A percentile compares a stretch with the other conserved stretches of the same genome.
Evolutionary conservation across 2,888 invertebrate species (phyloP).

Genomic region (Petrophora chlorosata): DNA sequence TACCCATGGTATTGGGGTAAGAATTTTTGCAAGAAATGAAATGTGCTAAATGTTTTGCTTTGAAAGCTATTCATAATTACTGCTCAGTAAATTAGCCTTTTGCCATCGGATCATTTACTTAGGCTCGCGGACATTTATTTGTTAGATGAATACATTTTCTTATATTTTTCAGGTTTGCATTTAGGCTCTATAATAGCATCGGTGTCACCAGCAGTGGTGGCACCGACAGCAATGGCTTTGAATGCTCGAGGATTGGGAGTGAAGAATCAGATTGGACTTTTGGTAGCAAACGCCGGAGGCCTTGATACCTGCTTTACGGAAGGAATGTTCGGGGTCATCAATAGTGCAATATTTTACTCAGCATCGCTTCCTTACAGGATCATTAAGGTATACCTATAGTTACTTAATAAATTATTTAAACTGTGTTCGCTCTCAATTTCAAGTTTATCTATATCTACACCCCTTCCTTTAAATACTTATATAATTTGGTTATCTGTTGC

Average conservation of each 20-base stretch:
- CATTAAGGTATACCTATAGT: constrained; percentile 76
- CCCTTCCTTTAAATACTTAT: too few species aligned
- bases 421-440: too few species aligned
- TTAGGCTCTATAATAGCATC: constrained; percentile 94
- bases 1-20: constrained; percentile 81
- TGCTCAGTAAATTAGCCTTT: constrained; percentile 15
- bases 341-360: constrained; percentile 93
- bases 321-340: constrained; percentile 94
- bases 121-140: too few species aligned
- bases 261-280: constrained; percentile 95
- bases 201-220: constrained; percentile 97
- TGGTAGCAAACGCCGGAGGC: constrained; percentile 96
- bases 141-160: too few species aligned
- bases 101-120: constrained; percentile 7
- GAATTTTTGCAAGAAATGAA: constrained; percentile 37
- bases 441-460: too few species aligned
- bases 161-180: constrained; percentile 82
- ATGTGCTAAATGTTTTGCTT: constrained; percentile 12
- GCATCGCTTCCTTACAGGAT: constrained; percentile 85
- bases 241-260: constrained; percentile 93
- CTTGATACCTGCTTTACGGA: constrained; percentile 98
- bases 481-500: too few species aligned
- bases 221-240: constrained; percentile 92
- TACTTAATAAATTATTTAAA: too few species aligned
- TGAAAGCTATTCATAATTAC: constrained; percentile 22